Evolutionary conservation across 2,113 vertebrate species (phyloP).

Genomic region (Gymnobelideus leadbeateri): DNA sequence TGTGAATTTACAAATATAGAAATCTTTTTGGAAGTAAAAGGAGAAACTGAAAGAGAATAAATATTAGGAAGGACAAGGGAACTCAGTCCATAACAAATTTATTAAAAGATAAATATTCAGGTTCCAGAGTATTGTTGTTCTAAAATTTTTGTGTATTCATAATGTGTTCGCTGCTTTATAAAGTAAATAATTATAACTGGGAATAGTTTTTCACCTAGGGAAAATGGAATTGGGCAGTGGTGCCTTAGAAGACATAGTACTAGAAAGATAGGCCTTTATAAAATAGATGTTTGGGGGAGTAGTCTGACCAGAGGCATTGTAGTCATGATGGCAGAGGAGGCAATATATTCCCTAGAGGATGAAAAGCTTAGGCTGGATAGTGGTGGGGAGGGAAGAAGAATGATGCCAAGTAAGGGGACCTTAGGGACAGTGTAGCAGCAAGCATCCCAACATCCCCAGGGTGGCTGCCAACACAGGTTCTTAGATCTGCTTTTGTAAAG

Average conservation of each 20-base stretch:
- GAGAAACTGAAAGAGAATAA: constrained; percentile 32
- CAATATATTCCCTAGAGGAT: background rate
- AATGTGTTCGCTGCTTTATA: background rate
- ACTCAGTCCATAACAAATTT: constrained; percentile 30
- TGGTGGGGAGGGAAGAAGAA: background rate
- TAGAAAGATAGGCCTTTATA: background rate
- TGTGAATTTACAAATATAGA: constrained; percentile 36
- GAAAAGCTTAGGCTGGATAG: background rate
- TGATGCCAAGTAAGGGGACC: background rate
- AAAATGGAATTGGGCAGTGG: background rate
- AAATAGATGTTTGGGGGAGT: background rate
- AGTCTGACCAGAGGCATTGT: background rate
- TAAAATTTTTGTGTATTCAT: background rate
- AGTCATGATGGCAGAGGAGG: background rate
- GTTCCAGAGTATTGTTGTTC: background rate
- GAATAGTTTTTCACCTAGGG: background rate
- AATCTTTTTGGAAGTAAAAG: constrained; percentile 19
- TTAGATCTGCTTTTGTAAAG: too few relatives aligned
- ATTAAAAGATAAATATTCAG: background rate
- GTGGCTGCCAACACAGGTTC: too few relatives aligned
- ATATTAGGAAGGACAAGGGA: constrained; percentile 11
- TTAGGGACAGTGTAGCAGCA: background rate
- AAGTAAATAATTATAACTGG: background rate
- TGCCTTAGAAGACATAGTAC: background rate
- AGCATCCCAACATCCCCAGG: too few relatives aligned